phyloP scores from a whole-genome alignment of 2,888 invertebrate genomes.

The Flexamia atlantica region DNA sequence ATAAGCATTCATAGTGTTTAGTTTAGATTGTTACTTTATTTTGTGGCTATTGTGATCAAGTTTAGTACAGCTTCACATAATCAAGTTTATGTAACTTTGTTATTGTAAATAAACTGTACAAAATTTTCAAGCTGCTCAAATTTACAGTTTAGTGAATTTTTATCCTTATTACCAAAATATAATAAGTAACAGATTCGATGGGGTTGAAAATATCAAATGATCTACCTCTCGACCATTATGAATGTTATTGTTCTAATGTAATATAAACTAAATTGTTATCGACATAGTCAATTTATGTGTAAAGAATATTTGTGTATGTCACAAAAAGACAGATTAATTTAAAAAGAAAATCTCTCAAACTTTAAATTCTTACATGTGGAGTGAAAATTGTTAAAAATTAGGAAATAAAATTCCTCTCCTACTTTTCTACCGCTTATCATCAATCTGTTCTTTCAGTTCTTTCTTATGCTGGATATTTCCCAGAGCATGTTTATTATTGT shows the following conservation, averaged over 20 bases:
- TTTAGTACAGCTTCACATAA: constrained; percentile 3
- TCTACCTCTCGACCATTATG: neutral
- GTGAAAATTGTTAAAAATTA: neutral
- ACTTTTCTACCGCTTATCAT: neutral
- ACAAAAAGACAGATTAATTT: too few relatives aligned
- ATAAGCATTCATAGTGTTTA: neutral
- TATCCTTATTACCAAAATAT: neutral
- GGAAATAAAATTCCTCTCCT: neutral
- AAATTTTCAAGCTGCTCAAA: neutral
- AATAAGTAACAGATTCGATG: neutral
- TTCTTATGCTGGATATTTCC: neutral
- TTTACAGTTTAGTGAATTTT: constrained; percentile 1
- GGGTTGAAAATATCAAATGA: neutral
- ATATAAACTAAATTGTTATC: neutral
- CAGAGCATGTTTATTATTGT: constrained; percentile 8
- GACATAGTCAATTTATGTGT: neutral
- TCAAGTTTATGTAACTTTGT: constrained; percentile 10
- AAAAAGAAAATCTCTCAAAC: too few relatives aligned
- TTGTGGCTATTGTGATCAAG: constrained; percentile 7
- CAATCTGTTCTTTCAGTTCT: neutral
- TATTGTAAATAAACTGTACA: constrained; percentile 21
- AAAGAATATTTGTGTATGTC: neutral
- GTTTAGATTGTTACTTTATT: neutral
- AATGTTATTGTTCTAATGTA: neutral
- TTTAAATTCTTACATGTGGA: neutral